Evolutionary conservation across 2,797 vertebrate species (phyloP), one percentile per base, ranked within the genome.

Genomic region (Mallotus villosus): DNA sequence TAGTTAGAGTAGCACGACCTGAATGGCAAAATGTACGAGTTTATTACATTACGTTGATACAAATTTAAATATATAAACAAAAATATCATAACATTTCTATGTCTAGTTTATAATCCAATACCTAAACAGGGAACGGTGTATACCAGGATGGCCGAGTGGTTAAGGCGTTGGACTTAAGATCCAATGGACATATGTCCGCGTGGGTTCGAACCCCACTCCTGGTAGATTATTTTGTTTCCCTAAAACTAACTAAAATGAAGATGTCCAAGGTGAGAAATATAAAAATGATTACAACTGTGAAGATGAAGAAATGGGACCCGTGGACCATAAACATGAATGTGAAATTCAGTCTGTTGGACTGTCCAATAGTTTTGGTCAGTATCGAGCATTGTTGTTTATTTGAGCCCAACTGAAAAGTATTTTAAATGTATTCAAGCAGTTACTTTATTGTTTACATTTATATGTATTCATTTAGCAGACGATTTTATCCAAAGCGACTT

Each of bases 131-230:
- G 0, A 5, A 2, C 0, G 1, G 22, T 82, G 41, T 77, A 4
- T 0, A 94, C 92, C 93, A 94, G 93, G 93, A 94, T 94, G 93
- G 92, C 93, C 93, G 93, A 94, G 93, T 94, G 93, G 93, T 94
- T 94, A 94, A 94, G 93, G 93, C 93, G 93, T 94, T 94, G 93
- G 93, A 94, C 92, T 94, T 94, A 94, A 94, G 92, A 94, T 94
- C 93, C 93, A 94, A 93, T 94, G 93, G 93, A 93, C 92, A 85
- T 87, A 88, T 93, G 92, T 94, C 93, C 92, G 92, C 92, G 93
- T 94, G 93, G 93, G 93, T 94, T 94, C 93, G 93, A 94, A 93
- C 93, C 93, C 93, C 93, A 94, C 93, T 94, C 92, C 92, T 94
- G 93, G 93, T 94, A 91, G 0, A 19, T 0, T 0, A 0, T 86